Base-by-base conservation (phyloP, 2,888 invertebrate species). In the Leucozona laternaria region DNA sequence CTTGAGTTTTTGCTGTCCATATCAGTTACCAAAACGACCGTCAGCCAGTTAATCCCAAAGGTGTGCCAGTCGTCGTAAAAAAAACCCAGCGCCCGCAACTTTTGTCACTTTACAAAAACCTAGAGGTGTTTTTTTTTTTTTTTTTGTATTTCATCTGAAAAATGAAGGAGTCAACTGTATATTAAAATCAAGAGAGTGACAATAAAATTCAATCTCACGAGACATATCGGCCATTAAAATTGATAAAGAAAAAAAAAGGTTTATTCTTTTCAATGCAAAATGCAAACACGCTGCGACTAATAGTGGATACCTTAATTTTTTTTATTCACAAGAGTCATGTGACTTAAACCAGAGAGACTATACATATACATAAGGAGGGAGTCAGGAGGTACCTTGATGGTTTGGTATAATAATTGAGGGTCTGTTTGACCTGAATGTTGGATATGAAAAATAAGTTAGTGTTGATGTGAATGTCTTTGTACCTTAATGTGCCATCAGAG, bases 121-220 rank as follows among this genome's bases (percentile, higher is more conserved):
- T 57, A 28, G 31, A 13, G 22, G 25, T 37, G 40, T 71, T 17
- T 40, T 34, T 58, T 15, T 57, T 20, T 20, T 20, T 43, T 43
- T 17, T 43, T 37, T 13, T 3, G 1, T 37, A 0, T 13, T 2
- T 13, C 13, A 7, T 37, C 2, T 50, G 22, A 28, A 28, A 53
- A 55, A 60, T 72, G 20, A 76, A 40, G 40, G 55, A 37, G 57
- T 34, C 25, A 55, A 28, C 66, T 57, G 75, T 57, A 57, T 57
- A 57, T 57, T 15, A 64, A 75, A 78, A 72, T 78, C 31, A 6
- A 72, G 5, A 48, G 57, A 58, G 48, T 78, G 78, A 73, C 82
- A 79, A 78, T 78, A 78, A 79, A 73, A 53, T 68, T 64, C 53
- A 85, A 76, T 85, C 80, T 85, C 84, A 53, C 28, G 80, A 73